Percentiles rank a stretch among this genome's conserved stretches.
These are phyloP conservation scores for Plotosus lineatus DNA, from an alignment of 2,113 vertebrate genomes.

Conservation along the genomic window DNA sequence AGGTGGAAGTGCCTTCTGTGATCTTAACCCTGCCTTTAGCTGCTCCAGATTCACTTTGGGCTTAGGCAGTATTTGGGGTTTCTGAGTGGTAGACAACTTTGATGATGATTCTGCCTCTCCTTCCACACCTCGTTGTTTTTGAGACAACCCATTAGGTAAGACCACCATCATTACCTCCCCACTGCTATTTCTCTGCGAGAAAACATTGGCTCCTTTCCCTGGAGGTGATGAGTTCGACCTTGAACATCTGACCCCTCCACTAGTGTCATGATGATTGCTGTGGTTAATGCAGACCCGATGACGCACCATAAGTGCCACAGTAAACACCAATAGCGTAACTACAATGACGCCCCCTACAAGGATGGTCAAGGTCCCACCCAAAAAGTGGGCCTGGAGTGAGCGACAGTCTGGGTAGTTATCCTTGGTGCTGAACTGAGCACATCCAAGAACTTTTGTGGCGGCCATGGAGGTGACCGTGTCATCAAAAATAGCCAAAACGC, in stretches of 20 bases:
- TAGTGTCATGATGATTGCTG: constrained; percentile 19
- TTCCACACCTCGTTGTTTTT: constrained; percentile 40
- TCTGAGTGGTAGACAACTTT: constrained; percentile 32
- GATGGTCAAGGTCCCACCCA: constrained; percentile 80
- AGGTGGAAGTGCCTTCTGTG: constrained; percentile 48
- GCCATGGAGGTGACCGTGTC: constrained; percentile 74
- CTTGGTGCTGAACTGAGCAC: constrained; percentile 74
- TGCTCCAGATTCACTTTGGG: constrained; percentile 53
- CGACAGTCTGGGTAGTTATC: constrained; percentile 76
- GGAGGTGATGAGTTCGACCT: constrained; percentile 42
- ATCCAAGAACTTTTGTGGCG: constrained; percentile 76
- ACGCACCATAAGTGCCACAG: constrained; percentile 78
- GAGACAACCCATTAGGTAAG: constrained; percentile 62
- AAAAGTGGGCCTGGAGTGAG: constrained; percentile 76
- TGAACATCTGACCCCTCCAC: constrained; percentile 43
- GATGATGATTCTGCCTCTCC: constrained; percentile 30
- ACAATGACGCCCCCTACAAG: constrained; percentile 78
- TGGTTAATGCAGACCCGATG: constrained; percentile 71
- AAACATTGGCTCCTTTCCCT: constrained; percentile 72
- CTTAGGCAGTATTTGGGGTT: constrained; percentile 57
- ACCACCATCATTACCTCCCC: constrained; percentile 66
- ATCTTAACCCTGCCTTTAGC: constrained; percentile 34
- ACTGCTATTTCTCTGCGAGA: constrained; percentile 77
- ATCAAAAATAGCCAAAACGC: constrained; percentile 77
- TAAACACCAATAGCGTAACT: constrained; percentile 80